These are phyloP conservation scores for Ips nitidus DNA, from an alignment of 1,140 invertebrate genomes.

Conservation along the genomic window DNA sequence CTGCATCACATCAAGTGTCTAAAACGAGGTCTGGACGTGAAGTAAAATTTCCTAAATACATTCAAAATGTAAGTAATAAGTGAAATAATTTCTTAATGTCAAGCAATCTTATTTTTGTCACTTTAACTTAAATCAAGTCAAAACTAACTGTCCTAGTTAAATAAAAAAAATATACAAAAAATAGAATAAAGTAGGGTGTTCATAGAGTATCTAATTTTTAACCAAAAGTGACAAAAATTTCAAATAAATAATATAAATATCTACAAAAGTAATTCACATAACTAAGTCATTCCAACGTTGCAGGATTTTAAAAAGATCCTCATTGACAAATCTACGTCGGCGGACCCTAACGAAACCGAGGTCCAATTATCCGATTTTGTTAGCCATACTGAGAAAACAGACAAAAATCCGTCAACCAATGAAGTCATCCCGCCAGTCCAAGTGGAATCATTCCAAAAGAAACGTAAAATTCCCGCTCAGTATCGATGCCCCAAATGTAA, in stretches of 20 bases:
- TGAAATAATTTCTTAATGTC: background rate
- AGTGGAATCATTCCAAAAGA: conserved; percentile 39
- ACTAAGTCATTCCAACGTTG: conserved; percentile 16
- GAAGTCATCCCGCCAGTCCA: too few species aligned
- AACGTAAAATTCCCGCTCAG: conserved; percentile 58
- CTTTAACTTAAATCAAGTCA: too few species aligned
- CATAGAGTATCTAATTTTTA: too few species aligned
- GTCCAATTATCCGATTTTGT: conserved; percentile 43
- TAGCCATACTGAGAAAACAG: conserved; percentile 31
- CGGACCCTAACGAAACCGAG: conserved; percentile 30
- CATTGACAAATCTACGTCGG: conserved; percentile 27
- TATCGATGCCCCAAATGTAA: conserved; percentile 61
- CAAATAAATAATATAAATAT: too few species aligned
- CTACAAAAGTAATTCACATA: background rate
- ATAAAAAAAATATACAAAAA: too few species aligned
- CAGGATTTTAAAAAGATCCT: conserved; percentile 48
- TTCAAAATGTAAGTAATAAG: conserved; percentile 41
- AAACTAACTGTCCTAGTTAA: too few species aligned
- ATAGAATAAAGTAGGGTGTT: too few species aligned
- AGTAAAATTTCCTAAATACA: conserved; percentile 46
- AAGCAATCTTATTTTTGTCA: too few species aligned
- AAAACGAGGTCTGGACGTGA: conserved; percentile 47
- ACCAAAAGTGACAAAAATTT: too few species aligned
- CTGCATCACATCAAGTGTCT: conserved; percentile 19
- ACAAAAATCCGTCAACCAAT: background rate